Conservation (phyloP, 2,888 invertebrate genomes). For the Nephrotoma flavescens region DNA sequence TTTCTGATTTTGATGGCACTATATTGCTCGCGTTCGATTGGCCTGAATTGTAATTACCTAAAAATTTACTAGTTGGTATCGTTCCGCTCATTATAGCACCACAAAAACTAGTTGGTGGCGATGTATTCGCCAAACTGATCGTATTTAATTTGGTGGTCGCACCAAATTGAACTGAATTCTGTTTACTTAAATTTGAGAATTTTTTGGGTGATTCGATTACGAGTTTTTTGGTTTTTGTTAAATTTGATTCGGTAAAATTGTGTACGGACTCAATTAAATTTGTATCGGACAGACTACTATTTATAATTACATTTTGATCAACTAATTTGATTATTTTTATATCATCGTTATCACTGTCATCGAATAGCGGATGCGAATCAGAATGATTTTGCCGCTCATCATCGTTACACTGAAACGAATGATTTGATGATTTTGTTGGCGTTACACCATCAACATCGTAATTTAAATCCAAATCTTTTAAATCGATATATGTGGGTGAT, state of each 20-base stretch:
- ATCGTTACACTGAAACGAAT: not conserved
- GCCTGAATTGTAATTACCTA: not conserved
- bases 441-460: not conserved
- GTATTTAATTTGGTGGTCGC: not conserved
- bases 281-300: slow-evolving; percentile 10
- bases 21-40: not conserved
- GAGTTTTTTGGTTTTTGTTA: not conserved
- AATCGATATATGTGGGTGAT: not conserved
- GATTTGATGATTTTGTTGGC: not conserved
- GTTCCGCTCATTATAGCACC: slow-evolving; percentile 3
- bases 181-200: not conserved
- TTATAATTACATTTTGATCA: slow-evolving; percentile 1
- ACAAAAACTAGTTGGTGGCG: not conserved
- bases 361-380: not conserved
- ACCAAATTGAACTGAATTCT: not conserved
- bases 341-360: not conserved
- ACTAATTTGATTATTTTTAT: not conserved
- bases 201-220: not conserved
- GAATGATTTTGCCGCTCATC: not conserved
- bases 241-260: not conserved
- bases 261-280: slow-evolving; percentile 3
- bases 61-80: not conserved
- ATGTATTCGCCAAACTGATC: slow-evolving; percentile 7
- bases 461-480: slow-evolving; percentile 1
- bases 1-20: slow-evolving; percentile 18